These are phyloP conservation scores for Varanus salvator DNA, from an alignment of 2,113 vertebrate genomes.

Conservation along the genomic window DNA sequence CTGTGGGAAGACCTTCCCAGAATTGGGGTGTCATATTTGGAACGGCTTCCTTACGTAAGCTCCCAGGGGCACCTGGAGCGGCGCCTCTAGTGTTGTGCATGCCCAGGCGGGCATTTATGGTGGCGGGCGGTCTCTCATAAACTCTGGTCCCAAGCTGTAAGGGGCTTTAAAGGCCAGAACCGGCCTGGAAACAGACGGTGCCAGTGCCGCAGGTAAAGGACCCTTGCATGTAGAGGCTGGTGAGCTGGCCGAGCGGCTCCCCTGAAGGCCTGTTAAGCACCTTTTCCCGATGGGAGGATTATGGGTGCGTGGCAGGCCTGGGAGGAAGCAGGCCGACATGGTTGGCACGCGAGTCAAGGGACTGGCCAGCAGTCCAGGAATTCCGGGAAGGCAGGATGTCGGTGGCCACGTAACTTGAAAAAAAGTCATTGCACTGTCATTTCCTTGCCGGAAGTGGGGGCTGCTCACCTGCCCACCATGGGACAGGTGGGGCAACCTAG, in stretches of 20 bases:
- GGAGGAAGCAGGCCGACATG: not conserved
- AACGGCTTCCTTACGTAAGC: not conserved
- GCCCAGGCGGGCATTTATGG: too few species aligned
- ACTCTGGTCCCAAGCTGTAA: not conserved
- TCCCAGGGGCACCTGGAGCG: too few species aligned
- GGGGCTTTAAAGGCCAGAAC: not conserved
- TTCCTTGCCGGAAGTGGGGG: not conserved
- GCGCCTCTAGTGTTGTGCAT: too few species aligned
- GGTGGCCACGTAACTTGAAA: not conserved
- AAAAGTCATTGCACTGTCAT: not conserved
- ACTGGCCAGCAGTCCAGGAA: not conserved
- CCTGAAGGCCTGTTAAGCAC: not conserved
- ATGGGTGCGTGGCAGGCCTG: not conserved
- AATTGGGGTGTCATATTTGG: too few species aligned
- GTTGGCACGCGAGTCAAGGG: not conserved
- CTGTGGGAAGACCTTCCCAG: too few species aligned
- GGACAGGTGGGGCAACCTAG: not conserved
- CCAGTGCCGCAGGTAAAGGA: not conserved
- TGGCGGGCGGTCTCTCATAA: not conserved
- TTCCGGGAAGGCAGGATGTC: not conserved
- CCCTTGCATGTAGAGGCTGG: not conserved
- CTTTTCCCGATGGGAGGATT: not conserved
- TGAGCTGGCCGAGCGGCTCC: too few species aligned
- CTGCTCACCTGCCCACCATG: too few species aligned
- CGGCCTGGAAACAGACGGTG: not conserved